phyloP scores from a whole-genome alignment of 2,888 invertebrate species.

The Meiosimyza platycephala region DNA sequence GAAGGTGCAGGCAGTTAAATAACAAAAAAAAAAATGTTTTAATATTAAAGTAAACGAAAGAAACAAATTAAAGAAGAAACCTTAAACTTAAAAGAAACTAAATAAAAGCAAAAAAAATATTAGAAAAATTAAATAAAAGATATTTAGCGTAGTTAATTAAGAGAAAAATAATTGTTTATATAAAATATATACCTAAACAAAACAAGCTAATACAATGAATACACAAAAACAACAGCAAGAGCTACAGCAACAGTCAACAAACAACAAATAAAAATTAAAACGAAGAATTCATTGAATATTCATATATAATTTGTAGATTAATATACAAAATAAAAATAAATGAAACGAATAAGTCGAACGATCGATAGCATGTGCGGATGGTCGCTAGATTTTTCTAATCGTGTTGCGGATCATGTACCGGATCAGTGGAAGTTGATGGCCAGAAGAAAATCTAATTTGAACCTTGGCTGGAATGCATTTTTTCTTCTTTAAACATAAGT shows the following conservation, averaged over 20 bases:
- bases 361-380: too few species aligned
- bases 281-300: too few species aligned
- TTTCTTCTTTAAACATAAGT: slow-evolving; percentile 28
- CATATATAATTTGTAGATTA: too few species aligned
- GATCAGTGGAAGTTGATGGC: not conserved
- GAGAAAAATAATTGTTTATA: slow-evolving; percentile 33
- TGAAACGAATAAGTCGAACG: too few species aligned
- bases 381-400: not conserved
- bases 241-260: not conserved
- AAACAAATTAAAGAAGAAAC: slow-evolving; percentile 30
- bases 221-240: slow-evolving; percentile 13
- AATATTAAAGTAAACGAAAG: slow-evolving; percentile 17
- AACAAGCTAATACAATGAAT: slow-evolving; percentile 17
- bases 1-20: too few species aligned
- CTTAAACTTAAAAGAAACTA: slow-evolving; percentile 29
- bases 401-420: too few species aligned
- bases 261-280: not conserved
- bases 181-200: slow-evolving; percentile 29
- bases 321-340: slow-evolving; percentile 1
- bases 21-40: slow-evolving; percentile 22
- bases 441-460: slow-evolving; percentile 20
- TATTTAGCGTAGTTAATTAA: slow-evolving; percentile 35
- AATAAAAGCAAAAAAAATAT: slow-evolving; percentile 36
- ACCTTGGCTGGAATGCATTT: slow-evolving; percentile 26
- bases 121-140: slow-evolving; percentile 35